These are phyloP conservation scores for Cephus cinctus DNA, from an alignment of 1,140 invertebrate species.

Conservation along the genomic window DNA sequence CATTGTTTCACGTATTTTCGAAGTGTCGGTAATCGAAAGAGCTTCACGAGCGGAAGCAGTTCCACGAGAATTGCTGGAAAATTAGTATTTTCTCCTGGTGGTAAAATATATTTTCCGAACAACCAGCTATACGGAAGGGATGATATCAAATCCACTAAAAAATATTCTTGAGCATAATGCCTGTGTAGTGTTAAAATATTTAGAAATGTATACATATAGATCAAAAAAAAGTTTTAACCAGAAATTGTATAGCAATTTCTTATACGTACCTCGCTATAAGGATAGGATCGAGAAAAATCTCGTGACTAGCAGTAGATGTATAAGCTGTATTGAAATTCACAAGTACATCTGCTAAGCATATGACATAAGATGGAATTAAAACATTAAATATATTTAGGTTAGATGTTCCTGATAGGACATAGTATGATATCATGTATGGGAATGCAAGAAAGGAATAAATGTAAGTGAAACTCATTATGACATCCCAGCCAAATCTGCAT, in stretches of 20 bases:
- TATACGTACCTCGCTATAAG: conserved; percentile 27
- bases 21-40: conserved; percentile 30
- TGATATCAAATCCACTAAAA: conserved; percentile 34
- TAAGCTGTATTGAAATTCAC: conserved; percentile 42
- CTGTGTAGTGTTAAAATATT: conserved; percentile 20
- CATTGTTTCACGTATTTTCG: conserved; percentile 28
- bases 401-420: conserved; percentile 24
- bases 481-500: conserved; percentile 40
- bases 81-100: conserved; percentile 20
- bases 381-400: conserved; percentile 11
- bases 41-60: conserved; percentile 30
- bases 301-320: conserved; percentile 22
- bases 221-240: neutral
- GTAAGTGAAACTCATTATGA: conserved; percentile 32
- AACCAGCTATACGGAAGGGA: conserved; percentile 39
- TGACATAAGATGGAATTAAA: conserved; percentile 20
- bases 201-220: conserved; percentile 2
- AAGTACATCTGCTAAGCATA: conserved; percentile 35
- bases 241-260: neutral
- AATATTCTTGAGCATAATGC: conserved; percentile 30
- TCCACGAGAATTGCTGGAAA: conserved; percentile 28
- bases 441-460: conserved; percentile 34
- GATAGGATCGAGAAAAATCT: conserved; percentile 32
- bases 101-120: conserved; percentile 11
- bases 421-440: conserved; percentile 32